Evolutionary conservation across 2,888 invertebrate genomes (phyloP).

Genomic region (Yponomeuta evonymella): DNA sequence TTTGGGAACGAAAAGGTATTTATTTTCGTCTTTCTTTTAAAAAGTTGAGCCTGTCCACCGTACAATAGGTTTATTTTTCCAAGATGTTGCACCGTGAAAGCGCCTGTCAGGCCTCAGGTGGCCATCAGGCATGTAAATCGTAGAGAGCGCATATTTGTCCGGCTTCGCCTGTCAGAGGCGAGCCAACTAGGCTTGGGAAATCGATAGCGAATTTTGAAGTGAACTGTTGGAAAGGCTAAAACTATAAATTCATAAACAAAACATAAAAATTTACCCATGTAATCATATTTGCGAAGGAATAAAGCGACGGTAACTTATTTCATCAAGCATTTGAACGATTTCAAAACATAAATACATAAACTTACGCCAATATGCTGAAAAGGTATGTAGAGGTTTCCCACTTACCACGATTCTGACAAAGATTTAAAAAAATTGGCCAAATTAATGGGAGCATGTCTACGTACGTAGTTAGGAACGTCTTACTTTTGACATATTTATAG

Average conservation of each 20-base stretch:
- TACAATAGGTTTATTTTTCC: neutral
- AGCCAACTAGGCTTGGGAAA: neutral
- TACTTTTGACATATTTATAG: neutral
- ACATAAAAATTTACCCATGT: too few species aligned
- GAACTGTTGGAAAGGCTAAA: neutral
- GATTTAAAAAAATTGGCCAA: neutral
- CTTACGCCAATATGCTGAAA: neutral
- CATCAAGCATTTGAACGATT: too few species aligned
- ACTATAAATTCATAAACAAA: neutral
- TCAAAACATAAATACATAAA: neutral
- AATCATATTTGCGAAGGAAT: too few species aligned
- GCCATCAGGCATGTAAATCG: slow-evolving; percentile 10
- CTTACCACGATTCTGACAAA: neutral
- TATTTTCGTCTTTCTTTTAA: too few species aligned
- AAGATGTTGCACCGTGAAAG: slow-evolving; percentile 4
- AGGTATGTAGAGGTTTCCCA: neutral
- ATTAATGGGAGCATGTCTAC: neutral
- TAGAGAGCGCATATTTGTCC: slow-evolving; percentile 5
- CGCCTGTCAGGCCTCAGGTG: neutral
- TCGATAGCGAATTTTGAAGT: neutral
- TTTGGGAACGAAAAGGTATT: too few species aligned
- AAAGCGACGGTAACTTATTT: too few species aligned
- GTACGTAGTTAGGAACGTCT: neutral
- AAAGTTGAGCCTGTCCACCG: neutral
- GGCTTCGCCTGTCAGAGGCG: neutral